Conservation (phyloP, 2,888 invertebrate genomes). For the Caenorhabditis angaria region DNA sequence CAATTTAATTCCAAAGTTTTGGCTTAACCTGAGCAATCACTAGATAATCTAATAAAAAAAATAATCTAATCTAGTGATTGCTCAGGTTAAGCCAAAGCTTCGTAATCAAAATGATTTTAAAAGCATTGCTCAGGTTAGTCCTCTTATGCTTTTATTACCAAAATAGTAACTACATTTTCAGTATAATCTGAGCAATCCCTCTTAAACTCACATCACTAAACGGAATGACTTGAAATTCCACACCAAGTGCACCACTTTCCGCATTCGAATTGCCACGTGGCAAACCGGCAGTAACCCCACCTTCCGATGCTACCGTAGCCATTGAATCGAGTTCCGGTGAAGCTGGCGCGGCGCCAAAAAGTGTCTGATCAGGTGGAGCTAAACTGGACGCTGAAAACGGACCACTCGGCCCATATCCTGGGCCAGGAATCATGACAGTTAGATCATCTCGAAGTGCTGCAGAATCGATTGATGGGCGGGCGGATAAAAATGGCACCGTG, state of each 20-base stretch:
- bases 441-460: neutral
- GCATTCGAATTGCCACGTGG: neutral
- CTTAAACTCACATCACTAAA: neutral
- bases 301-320: neutral
- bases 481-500: neutral
- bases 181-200: neutral
- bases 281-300: too few relatives aligned
- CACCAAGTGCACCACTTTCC: too few relatives aligned
- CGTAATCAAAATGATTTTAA: too few relatives aligned
- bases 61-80: too few relatives aligned
- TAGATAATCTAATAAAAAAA: too few relatives aligned
- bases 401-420: neutral
- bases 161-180: too few relatives aligned
- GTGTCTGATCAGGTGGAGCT: neutral
- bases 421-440: neutral
- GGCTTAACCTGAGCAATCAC: too few relatives aligned
- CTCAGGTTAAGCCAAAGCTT: too few relatives aligned
- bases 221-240: neutral
- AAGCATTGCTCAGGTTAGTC: too few relatives aligned
- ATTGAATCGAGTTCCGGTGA: neutral
- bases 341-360: neutral
- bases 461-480: neutral
- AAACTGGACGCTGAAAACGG: neutral
- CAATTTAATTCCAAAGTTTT: too few relatives aligned
- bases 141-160: too few relatives aligned